These are phyloP conservation scores for Kuschelorhynchus macadamiae DNA, from an alignment of 2,888 invertebrate genomes.

Conservation along the genomic window DNA sequence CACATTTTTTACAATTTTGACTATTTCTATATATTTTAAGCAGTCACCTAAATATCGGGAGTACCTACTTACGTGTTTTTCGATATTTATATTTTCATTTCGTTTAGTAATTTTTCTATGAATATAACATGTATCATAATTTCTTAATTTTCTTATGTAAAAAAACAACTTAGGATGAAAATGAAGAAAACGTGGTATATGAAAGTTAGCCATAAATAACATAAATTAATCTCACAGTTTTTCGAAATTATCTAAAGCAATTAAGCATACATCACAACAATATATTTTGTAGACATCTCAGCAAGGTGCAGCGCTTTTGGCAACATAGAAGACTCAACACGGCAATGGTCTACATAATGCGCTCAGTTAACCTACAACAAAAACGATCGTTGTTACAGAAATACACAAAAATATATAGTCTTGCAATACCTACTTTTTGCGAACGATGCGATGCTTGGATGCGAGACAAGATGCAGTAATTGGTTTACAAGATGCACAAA, in stretches of 20 bases:
- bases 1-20: too few relatives aligned
- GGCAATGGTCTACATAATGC: slow-evolving; percentile 25
- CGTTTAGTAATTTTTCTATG: too few relatives aligned
- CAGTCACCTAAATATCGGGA: too few relatives aligned
- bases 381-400: slow-evolving; percentile 16
- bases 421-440: slow-evolving; percentile 2
- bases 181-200: too few relatives aligned
- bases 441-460: slow-evolving; percentile 35
- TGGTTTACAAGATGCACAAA: slow-evolving; percentile 40
- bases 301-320: background rate
- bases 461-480: slow-evolving; percentile 36
- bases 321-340: slow-evolving; percentile 16
- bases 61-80: too few relatives aligned
- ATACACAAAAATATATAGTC: background rate
- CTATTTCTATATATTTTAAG: too few relatives aligned
- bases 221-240: too few relatives aligned
- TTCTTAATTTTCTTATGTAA: too few relatives aligned
- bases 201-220: too few relatives aligned
- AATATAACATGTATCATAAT: too few relatives aligned
- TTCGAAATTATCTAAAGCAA: background rate
- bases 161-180: too few relatives aligned
- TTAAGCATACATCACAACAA: background rate
- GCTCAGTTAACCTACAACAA: slow-evolving; percentile 41
- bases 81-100: too few relatives aligned
- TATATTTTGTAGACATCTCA: background rate